Evolutionary conservation across 2,888 invertebrate species (phyloP), one percentile per base, ranked within the genome.

Genomic region (Arctia plantaginis): DNA sequence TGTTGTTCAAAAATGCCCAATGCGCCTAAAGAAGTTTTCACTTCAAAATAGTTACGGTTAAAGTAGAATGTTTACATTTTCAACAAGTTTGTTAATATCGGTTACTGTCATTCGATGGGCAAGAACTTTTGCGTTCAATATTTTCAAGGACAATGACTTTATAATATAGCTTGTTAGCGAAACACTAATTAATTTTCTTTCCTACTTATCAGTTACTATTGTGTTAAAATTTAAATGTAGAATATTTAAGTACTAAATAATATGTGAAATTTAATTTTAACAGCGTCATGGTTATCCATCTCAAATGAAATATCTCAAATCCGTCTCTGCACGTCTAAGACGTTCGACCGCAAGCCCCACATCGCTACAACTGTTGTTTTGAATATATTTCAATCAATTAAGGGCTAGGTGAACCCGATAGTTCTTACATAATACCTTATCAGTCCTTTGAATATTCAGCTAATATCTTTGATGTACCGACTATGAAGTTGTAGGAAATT

Each of bases 361-460:
- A 85, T 82, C 78, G 86, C 87, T 86, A 85, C 84, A 89, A 89
- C 90, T 87, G 90, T 90, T 90, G 85, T 89, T 91, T 86, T 92
- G 93, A 93, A 93, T 93, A 93, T 90, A 93, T 93, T 93, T 93
- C 92, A 93, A 93, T 93, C 92, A 93, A 94, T 93, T 93, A 93
- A 81, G 89, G 87, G 86, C 86, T 87, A 90, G 91, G 89, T 88
- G 87, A 85, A 83, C 85, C 85, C 87, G 86, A 86, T 90, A 89
- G 92, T 91, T 91, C 84, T 83, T 86, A 87, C 89, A 88, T 91
- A 90, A 91, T 89, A 87, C 89, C 84, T 86, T 89, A 89, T 90
- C 90, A 89, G 88, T 90, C 91, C 88, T 65, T 88, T 94, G 93
- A 93, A 93, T 94, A 93, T 93, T 93, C 93, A 93, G 90, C 80